These are phyloP conservation scores for Leptobrachium ailaonicum DNA, from an alignment of 2,113 vertebrate species.

Conservation along the genomic window DNA sequence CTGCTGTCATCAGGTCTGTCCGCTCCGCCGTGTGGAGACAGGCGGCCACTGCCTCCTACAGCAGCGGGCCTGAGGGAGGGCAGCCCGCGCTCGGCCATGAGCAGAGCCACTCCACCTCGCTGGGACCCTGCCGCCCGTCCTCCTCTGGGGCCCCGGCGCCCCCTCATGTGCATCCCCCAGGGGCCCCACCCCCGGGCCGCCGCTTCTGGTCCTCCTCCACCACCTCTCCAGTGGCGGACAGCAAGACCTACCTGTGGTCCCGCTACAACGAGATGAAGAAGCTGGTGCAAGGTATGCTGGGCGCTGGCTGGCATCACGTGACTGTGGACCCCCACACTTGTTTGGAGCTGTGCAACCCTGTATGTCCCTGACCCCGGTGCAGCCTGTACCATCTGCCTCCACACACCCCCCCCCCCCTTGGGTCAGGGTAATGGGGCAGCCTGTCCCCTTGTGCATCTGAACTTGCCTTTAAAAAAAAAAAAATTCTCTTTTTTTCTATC, in stretches of 20 bases:
- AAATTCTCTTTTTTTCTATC: no score
- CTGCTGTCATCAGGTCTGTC: neutral
- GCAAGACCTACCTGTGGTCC: constrained; percentile 69
- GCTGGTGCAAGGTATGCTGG: constrained; percentile 71
- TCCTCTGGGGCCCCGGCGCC: constrained; percentile 15
- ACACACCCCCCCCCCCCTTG: no score
- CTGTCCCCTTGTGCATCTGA: no score
- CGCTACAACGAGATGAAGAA: constrained; percentile 77
- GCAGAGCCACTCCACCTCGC: constrained; percentile 51
- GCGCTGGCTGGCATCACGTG: no score
- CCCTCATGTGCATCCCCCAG: constrained; percentile 52
- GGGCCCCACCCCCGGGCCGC: constrained; percentile 53
- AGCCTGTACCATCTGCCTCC: no score
- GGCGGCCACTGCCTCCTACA: constrained; percentile 26
- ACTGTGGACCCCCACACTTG: no score
- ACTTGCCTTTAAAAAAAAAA: no score
- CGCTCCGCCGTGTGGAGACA: neutral
- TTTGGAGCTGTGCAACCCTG: no score
- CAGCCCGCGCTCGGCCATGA: neutral
- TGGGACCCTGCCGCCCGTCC: constrained; percentile 60
- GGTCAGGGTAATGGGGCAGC: no score
- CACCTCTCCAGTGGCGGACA: constrained; percentile 58
- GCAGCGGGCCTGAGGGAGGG: constrained; percentile 11
- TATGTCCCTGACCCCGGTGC: no score
- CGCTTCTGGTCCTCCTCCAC: constrained; percentile 57